Conservation (phyloP, 1,140 invertebrate species). For the Leptoteleia sp. region DNA sequence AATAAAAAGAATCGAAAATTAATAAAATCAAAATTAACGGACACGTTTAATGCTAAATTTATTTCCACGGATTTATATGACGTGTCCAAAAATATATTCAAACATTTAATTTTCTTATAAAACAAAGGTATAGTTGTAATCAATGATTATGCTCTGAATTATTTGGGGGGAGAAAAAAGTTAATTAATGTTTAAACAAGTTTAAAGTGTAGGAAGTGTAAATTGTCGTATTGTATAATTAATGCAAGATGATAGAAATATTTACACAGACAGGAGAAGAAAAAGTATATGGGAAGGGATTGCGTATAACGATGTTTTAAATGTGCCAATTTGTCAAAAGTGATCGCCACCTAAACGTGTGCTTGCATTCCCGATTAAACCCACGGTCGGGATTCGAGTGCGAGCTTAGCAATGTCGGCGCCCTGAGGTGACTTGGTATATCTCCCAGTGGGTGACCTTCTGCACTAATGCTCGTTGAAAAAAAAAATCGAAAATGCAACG, state of each 20-base stretch:
- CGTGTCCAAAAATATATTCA: too few species aligned
- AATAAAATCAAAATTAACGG: too few species aligned
- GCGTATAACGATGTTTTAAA: conserved; percentile 60
- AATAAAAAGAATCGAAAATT: too few species aligned
- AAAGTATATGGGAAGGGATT: conserved; percentile 13
- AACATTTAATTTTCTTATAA: too few species aligned
- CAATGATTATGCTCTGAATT: too few species aligned
- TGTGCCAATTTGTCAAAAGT: conserved; percentile 62
- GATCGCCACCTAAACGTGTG: conserved; percentile 49
- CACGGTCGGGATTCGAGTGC: conserved; percentile 34
- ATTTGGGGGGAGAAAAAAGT: too few species aligned
- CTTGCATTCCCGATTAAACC: conserved; percentile 50
- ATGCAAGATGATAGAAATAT: conserved; percentile 31
- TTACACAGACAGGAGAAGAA: conserved; percentile 9
- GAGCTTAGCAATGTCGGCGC: conserved; percentile 58
- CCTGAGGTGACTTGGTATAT: conserved; percentile 67
- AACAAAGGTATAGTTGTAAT: too few species aligned
- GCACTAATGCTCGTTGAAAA: conserved; percentile 35
- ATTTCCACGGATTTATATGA: too few species aligned
- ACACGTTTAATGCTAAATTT: too few species aligned
- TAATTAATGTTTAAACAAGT: too few species aligned
- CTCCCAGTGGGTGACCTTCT: conserved; percentile 59
- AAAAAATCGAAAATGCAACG: conserved; percentile 31
- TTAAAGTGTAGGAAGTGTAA: conserved; percentile 17
- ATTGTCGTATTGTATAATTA: conserved; percentile 22